phyloP scores from a whole-genome alignment of 2,113 vertebrate species.

The Thunnus maccoyii region DNA sequence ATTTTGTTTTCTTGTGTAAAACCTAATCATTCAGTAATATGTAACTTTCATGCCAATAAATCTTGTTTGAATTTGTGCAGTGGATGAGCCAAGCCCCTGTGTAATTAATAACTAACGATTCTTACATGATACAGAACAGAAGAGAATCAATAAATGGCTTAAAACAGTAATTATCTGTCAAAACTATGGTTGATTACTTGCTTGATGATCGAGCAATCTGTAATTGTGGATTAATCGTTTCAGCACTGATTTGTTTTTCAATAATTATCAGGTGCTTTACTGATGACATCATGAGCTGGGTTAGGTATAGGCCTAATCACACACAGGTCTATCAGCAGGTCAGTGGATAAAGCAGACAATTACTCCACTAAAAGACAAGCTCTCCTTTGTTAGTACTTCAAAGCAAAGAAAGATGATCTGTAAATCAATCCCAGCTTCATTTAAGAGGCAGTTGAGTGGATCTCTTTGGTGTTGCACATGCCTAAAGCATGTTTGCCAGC shows the following conservation, averaged over 20 bases:
- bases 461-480: not conserved
- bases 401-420: not conserved
- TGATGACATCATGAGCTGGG: too few relatives aligned
- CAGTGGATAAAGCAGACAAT: not conserved
- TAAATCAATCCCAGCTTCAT: slow-evolving; percentile 16
- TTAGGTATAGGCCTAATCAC: not conserved
- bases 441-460: not conserved
- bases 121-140: too few relatives aligned
- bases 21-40: too few relatives aligned
- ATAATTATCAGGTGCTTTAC: not conserved
- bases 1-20: too few relatives aligned
- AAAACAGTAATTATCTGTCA: too few relatives aligned
- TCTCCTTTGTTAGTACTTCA: not conserved
- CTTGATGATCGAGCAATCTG: too few relatives aligned
- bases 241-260: not conserved
- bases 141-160: too few relatives aligned
- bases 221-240: not conserved
- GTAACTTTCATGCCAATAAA: too few relatives aligned
- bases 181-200: too few relatives aligned
- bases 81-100: too few relatives aligned
- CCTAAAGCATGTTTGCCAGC: slow-evolving; percentile 56
- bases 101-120: too few relatives aligned
- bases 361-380: not conserved
- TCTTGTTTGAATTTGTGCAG: too few relatives aligned
- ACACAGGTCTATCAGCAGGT: not conserved